A percentile compares a stretch with the other conserved stretches of the same genome.
Conservation (phyloP, 2,888 invertebrate species). For the Drosophila mulleri region DNA sequence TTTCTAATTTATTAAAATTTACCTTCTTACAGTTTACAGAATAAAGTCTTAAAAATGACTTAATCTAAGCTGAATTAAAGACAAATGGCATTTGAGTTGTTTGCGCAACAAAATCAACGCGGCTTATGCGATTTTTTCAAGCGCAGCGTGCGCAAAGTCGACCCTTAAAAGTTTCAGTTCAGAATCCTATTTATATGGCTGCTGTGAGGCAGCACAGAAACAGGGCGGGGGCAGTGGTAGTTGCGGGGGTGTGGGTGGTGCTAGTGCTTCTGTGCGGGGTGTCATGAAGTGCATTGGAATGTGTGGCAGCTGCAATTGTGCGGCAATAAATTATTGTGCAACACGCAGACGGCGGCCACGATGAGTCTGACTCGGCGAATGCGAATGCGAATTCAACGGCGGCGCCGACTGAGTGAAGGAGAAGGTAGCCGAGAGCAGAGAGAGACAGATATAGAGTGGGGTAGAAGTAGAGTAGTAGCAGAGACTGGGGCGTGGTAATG, state of each 20-base stretch:
- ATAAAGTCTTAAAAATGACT: too few relatives aligned
- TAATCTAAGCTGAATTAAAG: not conserved
- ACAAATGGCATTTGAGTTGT: slow-evolving; percentile 9
- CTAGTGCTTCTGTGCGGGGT: slow-evolving; percentile 13
- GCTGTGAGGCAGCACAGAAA: slow-evolving; percentile 3
- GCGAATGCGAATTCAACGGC: slow-evolving; percentile 18
- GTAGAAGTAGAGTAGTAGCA: slow-evolving; percentile 3
- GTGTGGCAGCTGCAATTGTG: slow-evolving; percentile 80
- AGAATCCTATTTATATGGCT: slow-evolving; percentile 27
- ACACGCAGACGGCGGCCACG: slow-evolving; percentile 70
- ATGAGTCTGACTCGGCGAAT: slow-evolving; percentile 25
- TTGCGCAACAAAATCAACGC: slow-evolving; percentile 46
- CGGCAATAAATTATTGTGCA: slow-evolving; percentile 82
- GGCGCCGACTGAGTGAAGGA: slow-evolving; percentile 32
- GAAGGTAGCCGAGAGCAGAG: not conserved
- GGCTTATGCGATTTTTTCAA: slow-evolving; percentile 69
- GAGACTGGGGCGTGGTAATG: slow-evolving; percentile 63
- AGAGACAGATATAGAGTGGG: not conserved
- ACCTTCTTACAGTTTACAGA: too few relatives aligned
- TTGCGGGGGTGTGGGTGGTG: not conserved
- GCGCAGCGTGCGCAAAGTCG: slow-evolving; percentile 55
- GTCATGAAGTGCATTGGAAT: slow-evolving; percentile 75
- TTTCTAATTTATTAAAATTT: too few relatives aligned
- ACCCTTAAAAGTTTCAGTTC: slow-evolving; percentile 13
- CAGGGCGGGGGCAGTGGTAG: not conserved